Conservation (phyloP, 2,888 invertebrate genomes). For the Ormyrus rosae region DNA sequence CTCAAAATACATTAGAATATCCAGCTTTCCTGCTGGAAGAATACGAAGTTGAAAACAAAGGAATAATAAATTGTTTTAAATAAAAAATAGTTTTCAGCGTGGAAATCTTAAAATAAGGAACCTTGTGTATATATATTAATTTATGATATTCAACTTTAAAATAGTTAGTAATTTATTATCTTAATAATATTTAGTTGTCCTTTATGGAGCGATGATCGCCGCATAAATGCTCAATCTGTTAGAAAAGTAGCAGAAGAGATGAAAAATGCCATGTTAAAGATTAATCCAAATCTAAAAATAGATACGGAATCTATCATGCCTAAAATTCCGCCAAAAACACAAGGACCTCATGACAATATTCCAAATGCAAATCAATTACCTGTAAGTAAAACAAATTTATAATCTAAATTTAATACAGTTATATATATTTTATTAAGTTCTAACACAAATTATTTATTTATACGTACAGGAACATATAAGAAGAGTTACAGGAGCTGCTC, state of each 20-base stretch:
- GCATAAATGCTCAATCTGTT: constrained; percentile 73
- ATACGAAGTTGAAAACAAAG: neutral
- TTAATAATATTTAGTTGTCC: constrained; percentile 71
- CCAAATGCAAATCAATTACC: constrained; percentile 57
- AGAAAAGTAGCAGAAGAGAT: constrained; percentile 72
- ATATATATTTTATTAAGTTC: neutral
- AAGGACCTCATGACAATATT: constrained; percentile 61
- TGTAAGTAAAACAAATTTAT: constrained; percentile 37
- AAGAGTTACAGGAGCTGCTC: constrained; percentile 39
- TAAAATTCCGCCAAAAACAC: constrained; percentile 57
- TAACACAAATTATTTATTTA: constrained; percentile 1
- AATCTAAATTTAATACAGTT: neutral
- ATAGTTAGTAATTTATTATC: constrained; percentile 10
- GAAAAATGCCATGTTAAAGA: constrained; percentile 69
- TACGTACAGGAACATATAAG: constrained; percentile 40
- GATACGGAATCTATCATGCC: constrained; percentile 68
- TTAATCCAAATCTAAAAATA: constrained; percentile 71
- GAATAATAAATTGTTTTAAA: neutral
- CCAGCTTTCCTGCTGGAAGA: neutral
- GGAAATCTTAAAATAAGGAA: too few species aligned
- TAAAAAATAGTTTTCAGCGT: too few species aligned
- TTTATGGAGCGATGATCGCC: constrained; percentile 73
- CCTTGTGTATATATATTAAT: too few species aligned
- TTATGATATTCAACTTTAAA: too few species aligned
- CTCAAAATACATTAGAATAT: too few species aligned